Base-by-base conservation (phyloP, 2,888 invertebrate species). In the Catonia carolina region DNA sequence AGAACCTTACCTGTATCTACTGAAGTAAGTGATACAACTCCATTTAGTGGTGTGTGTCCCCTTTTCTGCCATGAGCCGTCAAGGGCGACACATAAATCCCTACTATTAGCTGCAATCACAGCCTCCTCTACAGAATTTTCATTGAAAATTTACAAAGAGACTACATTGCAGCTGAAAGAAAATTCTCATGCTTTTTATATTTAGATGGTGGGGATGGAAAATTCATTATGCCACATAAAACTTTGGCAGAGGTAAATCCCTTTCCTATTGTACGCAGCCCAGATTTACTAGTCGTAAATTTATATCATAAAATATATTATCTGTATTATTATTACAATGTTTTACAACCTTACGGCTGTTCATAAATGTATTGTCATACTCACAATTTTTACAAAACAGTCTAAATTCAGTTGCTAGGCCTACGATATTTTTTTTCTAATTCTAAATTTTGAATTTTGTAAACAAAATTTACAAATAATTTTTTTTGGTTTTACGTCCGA, bases 401-500 rank as follows among this genome's bases (percentile, higher is more conserved):
- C 47, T 20, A 18, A 47, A 47, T 20, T 47, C 22, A n/a, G 47
- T 20, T n/a, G 47, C 22, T 20, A 47, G 47, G 20, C 23, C 22
- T 47, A 20, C 47, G 12, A 47, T 22, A 8, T 20, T 22, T 47
- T 18, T 17, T 47, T 47, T 47, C 7, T 18, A n/a, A n/a, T n/a
- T n/a, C n/a, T 22, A 22, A 47, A 20, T 18, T 47, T 22, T 47
- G 22, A 22, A 23, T 22, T 47, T 20, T 47, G 20, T 20, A 20
- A 22, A 22, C 47, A 47, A 47, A 20, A 47, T 23, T 22, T 47
- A 47, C 45, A 45, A n/a, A n/a, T n/a, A n/a, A n/a, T n/a, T n/a
- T n/a, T n/a, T n/a, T n/a, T n/a, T n/a, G n/a, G n/a, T n/a, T n/a
- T n/a, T n/a, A n/a, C n/a, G n/a, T n/a, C n/a, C n/a, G n/a, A n/a